phyloP scores from a whole-genome alignment of 2,888 invertebrate species.

The Opisthograptis luteolata region DNA sequence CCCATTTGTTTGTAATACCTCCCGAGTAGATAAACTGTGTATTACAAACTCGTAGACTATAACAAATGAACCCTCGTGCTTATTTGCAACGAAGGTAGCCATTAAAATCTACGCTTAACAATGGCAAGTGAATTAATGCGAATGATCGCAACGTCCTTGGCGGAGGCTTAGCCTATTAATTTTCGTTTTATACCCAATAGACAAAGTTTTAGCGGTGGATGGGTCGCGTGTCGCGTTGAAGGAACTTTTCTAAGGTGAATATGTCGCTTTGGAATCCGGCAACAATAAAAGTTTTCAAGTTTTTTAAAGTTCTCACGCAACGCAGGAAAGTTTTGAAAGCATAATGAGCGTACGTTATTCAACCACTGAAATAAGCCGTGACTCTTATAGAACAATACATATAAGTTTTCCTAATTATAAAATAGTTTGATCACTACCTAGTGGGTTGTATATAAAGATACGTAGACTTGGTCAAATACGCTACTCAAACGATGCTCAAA shows the following conservation, averaged over 20 bases:
- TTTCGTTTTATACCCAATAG: constrained; percentile 17
- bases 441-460: too few species aligned
- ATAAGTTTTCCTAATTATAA: too few species aligned
- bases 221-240: constrained; percentile 2
- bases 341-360: constrained; percentile 2
- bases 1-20: too few species aligned
- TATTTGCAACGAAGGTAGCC: constrained; percentile 9
- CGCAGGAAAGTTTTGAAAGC: neutral
- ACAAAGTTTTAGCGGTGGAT: constrained; percentile 7
- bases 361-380: too few species aligned
- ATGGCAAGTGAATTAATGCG: constrained; percentile 23
- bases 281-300: constrained; percentile 13
- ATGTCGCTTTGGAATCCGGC: neutral
- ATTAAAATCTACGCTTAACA: constrained; percentile 25
- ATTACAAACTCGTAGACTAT: constrained; percentile 8
- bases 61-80: constrained; percentile 9
- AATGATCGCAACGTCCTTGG: constrained; percentile 27
- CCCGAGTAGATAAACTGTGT: neutral
- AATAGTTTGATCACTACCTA: too few species aligned
- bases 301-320: constrained; percentile 17
- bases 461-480: too few species aligned
- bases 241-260: constrained; percentile 7
- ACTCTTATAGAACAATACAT: too few species aligned
- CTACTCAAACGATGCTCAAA: too few species aligned
- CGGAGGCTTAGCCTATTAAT: constrained; percentile 18